A percentile compares a stretch with the other conserved stretches of the same genome.
phyloP scores from a whole-genome alignment of 2,888 invertebrate species.

The Gymnosoma rotundatum region DNA sequence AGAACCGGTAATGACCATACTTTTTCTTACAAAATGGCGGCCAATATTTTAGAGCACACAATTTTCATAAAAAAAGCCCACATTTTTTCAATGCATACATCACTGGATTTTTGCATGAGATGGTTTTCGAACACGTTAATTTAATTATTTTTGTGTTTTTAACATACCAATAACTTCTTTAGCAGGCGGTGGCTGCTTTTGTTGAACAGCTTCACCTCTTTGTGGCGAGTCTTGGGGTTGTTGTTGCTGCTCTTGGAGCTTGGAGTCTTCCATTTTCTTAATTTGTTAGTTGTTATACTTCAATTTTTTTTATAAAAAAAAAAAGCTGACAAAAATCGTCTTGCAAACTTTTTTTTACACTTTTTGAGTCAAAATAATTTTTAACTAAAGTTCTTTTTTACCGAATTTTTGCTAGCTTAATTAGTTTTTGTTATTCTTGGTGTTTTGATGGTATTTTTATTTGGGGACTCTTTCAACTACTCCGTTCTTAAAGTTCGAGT shows the following conservation, averaged over 20 bases:
- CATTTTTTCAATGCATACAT: constrained; percentile 53
- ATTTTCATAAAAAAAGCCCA: constrained; percentile 60
- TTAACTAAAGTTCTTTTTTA: constrained; percentile 70
- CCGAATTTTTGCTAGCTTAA: constrained; percentile 71
- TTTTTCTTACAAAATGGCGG: constrained; percentile 62
- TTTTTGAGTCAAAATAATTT: constrained; percentile 60
- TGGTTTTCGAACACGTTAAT: constrained; percentile 1
- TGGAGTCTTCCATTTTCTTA: constrained; percentile 93
- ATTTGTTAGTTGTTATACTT: constrained; percentile 52
- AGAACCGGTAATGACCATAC: constrained; percentile 64
- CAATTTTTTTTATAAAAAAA: constrained; percentile 29
- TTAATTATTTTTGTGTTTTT: constrained; percentile 5
- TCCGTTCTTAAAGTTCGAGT: constrained; percentile 82
- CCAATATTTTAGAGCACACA: constrained; percentile 68
- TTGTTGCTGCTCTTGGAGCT: constrained; percentile 85
- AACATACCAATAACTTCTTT: constrained; percentile 93
- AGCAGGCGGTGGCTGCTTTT: constrained; percentile 83
- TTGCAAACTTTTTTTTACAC: constrained; percentile 62
- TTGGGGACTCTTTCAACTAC: constrained; percentile 80
- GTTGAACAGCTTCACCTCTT: constrained; percentile 78
- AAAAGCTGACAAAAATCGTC: constrained; percentile 68
- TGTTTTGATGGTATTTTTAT: constrained; percentile 73
- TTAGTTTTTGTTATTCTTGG: constrained; percentile 69
- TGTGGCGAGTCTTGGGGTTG: constrained; percentile 83
- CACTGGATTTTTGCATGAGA: constrained; percentile 36